These are phyloP conservation scores for Anoplopoma fimbria DNA, from an alignment of 2,113 vertebrate species.

Conservation along the genomic window DNA sequence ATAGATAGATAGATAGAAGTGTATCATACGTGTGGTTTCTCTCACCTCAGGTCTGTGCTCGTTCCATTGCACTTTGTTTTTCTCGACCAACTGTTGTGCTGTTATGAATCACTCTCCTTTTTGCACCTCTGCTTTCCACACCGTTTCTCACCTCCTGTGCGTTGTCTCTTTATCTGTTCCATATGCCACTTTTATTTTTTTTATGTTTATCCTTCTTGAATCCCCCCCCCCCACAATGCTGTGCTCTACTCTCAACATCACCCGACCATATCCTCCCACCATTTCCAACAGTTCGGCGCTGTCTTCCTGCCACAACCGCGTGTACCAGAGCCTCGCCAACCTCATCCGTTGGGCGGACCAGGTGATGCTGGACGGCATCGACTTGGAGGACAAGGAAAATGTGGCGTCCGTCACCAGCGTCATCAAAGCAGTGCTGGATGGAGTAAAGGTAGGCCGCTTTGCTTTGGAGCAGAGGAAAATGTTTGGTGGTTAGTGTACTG, in stretches of 20 bases:
- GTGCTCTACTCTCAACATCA: not conserved
- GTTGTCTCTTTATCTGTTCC: not conserved
- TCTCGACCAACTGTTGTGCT: not conserved
- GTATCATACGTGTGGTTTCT: slow-evolving; percentile 4
- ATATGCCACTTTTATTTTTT: not conserved
- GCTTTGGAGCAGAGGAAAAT: not conserved
- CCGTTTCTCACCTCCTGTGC: not conserved
- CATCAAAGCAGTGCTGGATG: slow-evolving; percentile 98
- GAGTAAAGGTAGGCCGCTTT: slow-evolving; percentile 90
- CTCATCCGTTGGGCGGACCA: slow-evolving; percentile 98
- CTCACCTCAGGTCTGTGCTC: slow-evolving; percentile 15
- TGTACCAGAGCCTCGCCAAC: slow-evolving; percentile 97
- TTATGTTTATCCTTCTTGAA: not conserved
- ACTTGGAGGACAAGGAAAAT: slow-evolving; percentile 95
- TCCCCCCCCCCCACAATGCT: not conserved
- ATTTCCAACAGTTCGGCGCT: slow-evolving; percentile 89
- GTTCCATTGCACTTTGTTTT: not conserved
- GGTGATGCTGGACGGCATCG: slow-evolving; percentile 97
- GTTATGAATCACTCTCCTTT: slow-evolving; percentile 5
- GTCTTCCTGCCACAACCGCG: slow-evolving; percentile 94
- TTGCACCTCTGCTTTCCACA: slow-evolving; percentile 10
- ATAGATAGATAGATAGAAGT: slow-evolving; percentile 4
- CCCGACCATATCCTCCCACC: not conserved
- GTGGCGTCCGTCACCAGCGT: slow-evolving; percentile 92
- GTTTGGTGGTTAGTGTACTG: not conserved